These are phyloP conservation scores for Yponomeuta sedellus DNA, from an alignment of 2,888 invertebrate genomes.

Conservation along the genomic window DNA sequence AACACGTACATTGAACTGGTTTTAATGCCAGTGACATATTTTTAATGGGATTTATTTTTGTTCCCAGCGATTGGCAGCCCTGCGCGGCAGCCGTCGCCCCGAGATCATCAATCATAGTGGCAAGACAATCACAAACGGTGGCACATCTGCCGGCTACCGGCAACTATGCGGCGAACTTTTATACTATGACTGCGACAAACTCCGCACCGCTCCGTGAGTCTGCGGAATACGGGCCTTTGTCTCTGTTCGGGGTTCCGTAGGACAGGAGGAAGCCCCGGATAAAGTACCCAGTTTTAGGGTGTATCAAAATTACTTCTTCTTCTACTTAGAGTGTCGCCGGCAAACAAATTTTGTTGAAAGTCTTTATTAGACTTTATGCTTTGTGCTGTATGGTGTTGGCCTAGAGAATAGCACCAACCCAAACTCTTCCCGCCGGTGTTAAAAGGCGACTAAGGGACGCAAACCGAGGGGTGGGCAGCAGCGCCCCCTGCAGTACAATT, in stretches of 20 bases:
- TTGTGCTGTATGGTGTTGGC: too few relatives aligned
- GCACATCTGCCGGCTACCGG: conserved; percentile 63
- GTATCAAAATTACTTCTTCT: too few relatives aligned
- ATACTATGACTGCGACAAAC: conserved; percentile 6
- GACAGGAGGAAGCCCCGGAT: not conserved
- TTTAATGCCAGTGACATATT: too few relatives aligned
- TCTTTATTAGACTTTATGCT: too few relatives aligned
- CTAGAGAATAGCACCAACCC: too few relatives aligned
- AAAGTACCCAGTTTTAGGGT: not conserved
- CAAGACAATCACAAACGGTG: conserved; percentile 76
- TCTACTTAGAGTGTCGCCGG: too few relatives aligned
- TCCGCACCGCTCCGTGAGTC: not conserved
- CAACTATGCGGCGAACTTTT: conserved; percentile 17
- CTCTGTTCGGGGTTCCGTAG: not conserved
- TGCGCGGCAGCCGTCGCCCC: conserved; percentile 46
- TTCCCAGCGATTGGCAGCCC: conserved; percentile 40
- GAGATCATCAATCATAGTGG: conserved; percentile 75
- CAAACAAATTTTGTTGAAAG: too few relatives aligned
- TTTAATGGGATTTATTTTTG: conserved; percentile 11
- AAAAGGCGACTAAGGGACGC: too few relatives aligned
- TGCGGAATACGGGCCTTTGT: not conserved
- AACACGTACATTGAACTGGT: too few relatives aligned
- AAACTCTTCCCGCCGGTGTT: too few relatives aligned
- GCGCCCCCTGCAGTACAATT: too few relatives aligned
- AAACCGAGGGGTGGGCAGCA: too few relatives aligned